A percentile compares a stretch with the other conserved stretches of the same genome.
Conservation (phyloP, 2,113 vertebrate species). For the Aspidoscelis tigris region DNA sequence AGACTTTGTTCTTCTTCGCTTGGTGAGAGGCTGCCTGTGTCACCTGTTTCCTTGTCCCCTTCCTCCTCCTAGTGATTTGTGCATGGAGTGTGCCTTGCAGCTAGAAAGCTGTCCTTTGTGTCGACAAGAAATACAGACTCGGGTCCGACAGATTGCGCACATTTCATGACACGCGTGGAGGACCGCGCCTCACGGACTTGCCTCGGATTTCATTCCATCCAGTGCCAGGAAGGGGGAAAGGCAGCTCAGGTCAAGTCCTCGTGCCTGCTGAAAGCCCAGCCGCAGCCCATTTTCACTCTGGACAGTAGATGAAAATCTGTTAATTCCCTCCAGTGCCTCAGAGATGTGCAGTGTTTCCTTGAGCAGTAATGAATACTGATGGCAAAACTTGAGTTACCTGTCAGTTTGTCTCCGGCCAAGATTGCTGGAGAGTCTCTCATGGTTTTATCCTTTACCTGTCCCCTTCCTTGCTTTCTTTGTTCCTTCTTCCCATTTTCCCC, state of each 20-base stretch:
- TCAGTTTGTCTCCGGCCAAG: constrained; percentile 61
- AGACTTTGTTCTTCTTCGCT: too few relatives aligned
- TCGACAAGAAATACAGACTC: constrained; percentile 96
- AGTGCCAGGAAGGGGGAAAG: constrained; percentile 67
- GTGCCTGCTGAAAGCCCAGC: constrained; percentile 68
- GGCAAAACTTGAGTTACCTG: constrained; percentile 48
- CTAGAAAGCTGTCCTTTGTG: constrained; percentile 98
- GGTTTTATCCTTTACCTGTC: neutral
- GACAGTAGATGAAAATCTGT: constrained; percentile 65
- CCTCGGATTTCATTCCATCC: constrained; percentile 69
- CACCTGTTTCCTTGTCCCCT: constrained; percentile 32
- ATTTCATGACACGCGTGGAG: constrained; percentile 91
- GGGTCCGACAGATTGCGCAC: constrained; percentile 97
- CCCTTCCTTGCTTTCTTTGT: neutral
- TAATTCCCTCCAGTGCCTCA: constrained; percentile 65
- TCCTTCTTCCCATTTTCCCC: constrained; percentile 38
- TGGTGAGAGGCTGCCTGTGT: neutral
- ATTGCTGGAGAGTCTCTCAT: constrained; percentile 35
- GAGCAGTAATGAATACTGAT: constrained; percentile 54
- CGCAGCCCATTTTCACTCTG: constrained; percentile 71
- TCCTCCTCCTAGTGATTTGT: constrained; percentile 86
- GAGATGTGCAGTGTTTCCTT: constrained; percentile 48
- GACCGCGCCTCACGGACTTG: constrained; percentile 58
- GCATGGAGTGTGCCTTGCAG: constrained; percentile 99
- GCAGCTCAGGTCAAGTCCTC: constrained; percentile 65